Evolutionary conservation across 2,113 vertebrate species (phyloP).

Genomic region (Aramus guarauna): DNA sequence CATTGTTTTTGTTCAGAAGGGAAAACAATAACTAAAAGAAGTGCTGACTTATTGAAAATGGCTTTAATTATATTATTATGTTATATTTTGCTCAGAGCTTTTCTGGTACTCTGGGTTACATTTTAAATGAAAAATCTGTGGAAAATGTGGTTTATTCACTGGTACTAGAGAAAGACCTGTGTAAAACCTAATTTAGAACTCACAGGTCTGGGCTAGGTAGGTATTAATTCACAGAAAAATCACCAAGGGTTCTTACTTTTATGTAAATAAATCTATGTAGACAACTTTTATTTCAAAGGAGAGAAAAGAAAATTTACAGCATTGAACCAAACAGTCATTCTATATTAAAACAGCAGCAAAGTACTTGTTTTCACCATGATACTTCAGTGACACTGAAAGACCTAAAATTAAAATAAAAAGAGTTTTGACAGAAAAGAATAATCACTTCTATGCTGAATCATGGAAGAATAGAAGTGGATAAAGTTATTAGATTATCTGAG

Average conservation of each 20-base stretch:
- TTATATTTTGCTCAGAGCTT: conserved; percentile 55
- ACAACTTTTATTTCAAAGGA: neutral
- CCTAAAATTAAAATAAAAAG: neutral
- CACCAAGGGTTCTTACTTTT: neutral
- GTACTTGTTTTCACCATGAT: neutral
- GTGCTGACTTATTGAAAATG: conserved; percentile 72
- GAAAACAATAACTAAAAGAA: conserved; percentile 69
- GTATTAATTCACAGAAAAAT: conserved; percentile 3
- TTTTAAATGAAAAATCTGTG: conserved; percentile 29
- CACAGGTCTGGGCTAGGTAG: neutral
- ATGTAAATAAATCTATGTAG: neutral
- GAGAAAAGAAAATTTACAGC: neutral
- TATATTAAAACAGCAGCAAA: neutral
- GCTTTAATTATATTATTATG: conserved; percentile 73
- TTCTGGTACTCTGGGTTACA: conserved; percentile 33
- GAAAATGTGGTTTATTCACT: neutral
- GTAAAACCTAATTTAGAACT: conserved; percentile 15
- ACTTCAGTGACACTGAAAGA: neutral
- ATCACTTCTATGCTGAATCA: neutral
- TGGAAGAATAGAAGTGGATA: neutral
- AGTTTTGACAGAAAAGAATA: neutral
- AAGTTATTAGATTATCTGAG: conserved; percentile 17
- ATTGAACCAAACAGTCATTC: neutral
- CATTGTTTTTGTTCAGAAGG: conserved; percentile 63
- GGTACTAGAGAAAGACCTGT: neutral